Percentiles rank a stretch among this genome's conserved stretches.
These are phyloP conservation scores for Nephrotoma guestfalica DNA, from an alignment of 2,888 invertebrate species.

Conservation along the genomic window DNA sequence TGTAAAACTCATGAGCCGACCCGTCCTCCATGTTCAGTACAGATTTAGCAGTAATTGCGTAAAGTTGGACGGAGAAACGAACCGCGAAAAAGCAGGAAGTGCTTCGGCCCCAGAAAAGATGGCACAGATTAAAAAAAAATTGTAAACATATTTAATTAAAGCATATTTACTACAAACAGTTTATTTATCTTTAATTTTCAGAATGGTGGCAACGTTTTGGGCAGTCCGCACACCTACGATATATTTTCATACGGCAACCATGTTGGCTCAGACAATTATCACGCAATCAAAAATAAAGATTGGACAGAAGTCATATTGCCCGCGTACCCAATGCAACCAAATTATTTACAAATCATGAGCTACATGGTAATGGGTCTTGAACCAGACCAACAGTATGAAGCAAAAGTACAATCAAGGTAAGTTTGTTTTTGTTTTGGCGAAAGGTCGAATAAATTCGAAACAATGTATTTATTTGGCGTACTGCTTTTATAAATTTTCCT, in stretches of 20 bases:
- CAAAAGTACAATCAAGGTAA: slow-evolving; percentile 37
- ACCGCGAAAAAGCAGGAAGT: too few relatives aligned
- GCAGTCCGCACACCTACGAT: neutral
- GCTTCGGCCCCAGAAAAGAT: too few relatives aligned
- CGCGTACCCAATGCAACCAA: slow-evolving; percentile 25
- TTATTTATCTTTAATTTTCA: neutral
- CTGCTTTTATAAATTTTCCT: too few relatives aligned
- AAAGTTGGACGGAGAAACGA: too few relatives aligned
- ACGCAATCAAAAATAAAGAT: slow-evolving; percentile 20
- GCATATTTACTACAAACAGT: neutral
- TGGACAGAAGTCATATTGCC: slow-evolving; percentile 36
- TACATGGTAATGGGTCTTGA: slow-evolving; percentile 41
- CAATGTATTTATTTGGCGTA: too few relatives aligned
- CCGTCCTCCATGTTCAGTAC: too few relatives aligned
- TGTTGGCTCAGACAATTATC: neutral
- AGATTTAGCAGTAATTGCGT: too few relatives aligned
- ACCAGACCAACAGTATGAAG: slow-evolving; percentile 41
- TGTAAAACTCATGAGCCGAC: too few relatives aligned
- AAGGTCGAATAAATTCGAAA: neutral
- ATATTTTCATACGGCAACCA: neutral
- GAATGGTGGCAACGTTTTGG: neutral
- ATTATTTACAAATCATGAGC: slow-evolving; percentile 38
- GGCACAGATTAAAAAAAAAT: too few relatives aligned
- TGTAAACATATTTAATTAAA: too few relatives aligned
- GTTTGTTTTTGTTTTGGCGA: neutral